Conservation (phyloP, 2,113 vertebrate species). For the Uria lomvia region DNA sequence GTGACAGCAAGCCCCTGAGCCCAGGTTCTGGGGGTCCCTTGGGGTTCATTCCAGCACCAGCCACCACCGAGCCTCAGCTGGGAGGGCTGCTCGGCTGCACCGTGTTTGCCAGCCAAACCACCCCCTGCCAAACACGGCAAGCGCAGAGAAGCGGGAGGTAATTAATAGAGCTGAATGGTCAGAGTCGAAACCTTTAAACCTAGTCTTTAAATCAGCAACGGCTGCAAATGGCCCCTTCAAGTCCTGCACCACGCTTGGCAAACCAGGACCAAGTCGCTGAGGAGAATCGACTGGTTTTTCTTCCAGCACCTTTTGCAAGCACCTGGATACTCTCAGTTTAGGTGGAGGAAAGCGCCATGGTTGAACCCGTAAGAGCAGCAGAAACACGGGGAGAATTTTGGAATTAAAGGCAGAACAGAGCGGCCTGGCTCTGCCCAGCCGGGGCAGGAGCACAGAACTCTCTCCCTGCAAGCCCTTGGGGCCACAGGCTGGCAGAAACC, state of each 20-base stretch:
- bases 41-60: neutral
- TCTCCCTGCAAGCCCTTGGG: neutral
- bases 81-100: neutral
- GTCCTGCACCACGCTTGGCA: neutral
- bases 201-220: neutral
- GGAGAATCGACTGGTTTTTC: neutral
- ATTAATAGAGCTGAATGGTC: neutral
- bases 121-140: neutral
- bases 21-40: neutral
- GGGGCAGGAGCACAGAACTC: neutral
- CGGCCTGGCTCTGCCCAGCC: neutral
- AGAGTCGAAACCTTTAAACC: neutral
- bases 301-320: neutral
- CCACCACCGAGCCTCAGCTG: neutral
- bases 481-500: neutral
- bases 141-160: neutral
- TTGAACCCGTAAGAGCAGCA: neutral
- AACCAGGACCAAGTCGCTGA: neutral
- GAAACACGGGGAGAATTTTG: accelerated
- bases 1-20: neutral
- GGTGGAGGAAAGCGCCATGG: accelerated
- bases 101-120: neutral
- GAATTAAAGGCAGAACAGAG: neutral
- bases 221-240: neutral
- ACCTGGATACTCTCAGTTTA: neutral